Base-by-base conservation (phyloP, 2,797 vertebrate genomes). In the Falco biarmicus region DNA sequence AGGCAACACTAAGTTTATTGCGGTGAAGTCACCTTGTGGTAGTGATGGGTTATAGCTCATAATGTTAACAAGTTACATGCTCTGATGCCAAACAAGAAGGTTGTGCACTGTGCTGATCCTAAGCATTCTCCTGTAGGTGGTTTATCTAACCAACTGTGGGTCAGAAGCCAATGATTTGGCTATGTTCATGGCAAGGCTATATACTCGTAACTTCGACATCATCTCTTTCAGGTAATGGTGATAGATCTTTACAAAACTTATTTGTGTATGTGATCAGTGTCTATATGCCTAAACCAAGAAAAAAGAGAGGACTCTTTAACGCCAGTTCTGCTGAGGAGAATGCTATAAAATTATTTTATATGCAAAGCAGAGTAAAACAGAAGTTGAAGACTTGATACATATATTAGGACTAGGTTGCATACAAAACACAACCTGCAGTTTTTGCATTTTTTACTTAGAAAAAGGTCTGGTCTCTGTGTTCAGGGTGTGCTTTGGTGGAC, bases 141-240 rank as follows among this genome's bases (percentile, higher is more conserved):
- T 99, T 90, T 99, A 99, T 97, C 95, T 99, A 65, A 98, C 98
- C 60, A 99, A 99, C 97, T 99, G 99, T 1, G 99, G 99, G 82
- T 99, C 99, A 4, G 99, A 99, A 96, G 99, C 99, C 81, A 99
- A 99, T 22, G 99, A 99, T 78, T 94, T 99, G 59, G 99, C 99
- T 2, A 98, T 99, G 98, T 66, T 99, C 82, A 99, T 99, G 99
- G 99, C 99, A 82, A 98, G 99, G 78, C 83, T 99, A 8, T 95
- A 99, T 94, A 99, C 99, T 5, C 97, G 97, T 47, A 99, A 98
- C 96, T 98, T 97, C 47, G 99, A 99, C 94, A 98, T 99, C 94
- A 98, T 99, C 96, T 98, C 97, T 66, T 98, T 99, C 86, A 99
- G 99, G 99, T 99, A 98, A 97, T 41, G 51, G 34, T 3, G 0